Evolutionary conservation across 2,797 vertebrate genomes (phyloP).

Genomic region (Muscicapa comitata): DNA sequence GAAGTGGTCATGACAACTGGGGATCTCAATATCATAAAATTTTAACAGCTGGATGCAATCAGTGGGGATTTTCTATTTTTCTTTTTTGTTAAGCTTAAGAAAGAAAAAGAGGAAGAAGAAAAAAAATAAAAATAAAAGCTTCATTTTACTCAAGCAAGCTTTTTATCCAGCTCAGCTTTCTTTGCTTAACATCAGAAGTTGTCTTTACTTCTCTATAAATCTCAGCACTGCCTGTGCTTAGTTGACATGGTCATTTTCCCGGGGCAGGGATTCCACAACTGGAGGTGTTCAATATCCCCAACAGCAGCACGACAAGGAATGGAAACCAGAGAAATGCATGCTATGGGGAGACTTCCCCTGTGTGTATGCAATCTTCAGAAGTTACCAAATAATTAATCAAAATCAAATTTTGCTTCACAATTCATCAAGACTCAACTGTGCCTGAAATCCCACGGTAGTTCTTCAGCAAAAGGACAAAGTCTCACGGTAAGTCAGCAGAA

Average conservation of each 20-base stretch:
- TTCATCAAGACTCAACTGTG: background rate
- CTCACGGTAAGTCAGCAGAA: background rate
- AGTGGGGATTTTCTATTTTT: conserved; percentile 28
- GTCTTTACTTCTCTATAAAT: conserved; percentile 34
- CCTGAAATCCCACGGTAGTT: background rate
- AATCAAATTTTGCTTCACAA: background rate
- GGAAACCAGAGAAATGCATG: background rate
- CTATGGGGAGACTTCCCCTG: background rate
- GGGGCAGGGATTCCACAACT: background rate
- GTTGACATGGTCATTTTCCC: rapidly evolving
- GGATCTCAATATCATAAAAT: conserved; percentile 54
- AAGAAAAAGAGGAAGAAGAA: background rate
- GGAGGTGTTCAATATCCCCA: conserved; percentile 28
- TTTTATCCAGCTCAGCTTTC: conserved; percentile 15
- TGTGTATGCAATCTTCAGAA: background rate
- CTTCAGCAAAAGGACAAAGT: background rate
- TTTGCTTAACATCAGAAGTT: conserved; percentile 25
- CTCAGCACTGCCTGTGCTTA: background rate
- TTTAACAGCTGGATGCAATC: conserved; percentile 59
- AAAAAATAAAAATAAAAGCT: background rate
- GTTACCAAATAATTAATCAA: background rate
- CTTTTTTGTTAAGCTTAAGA: background rate
- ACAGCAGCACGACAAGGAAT: background rate
- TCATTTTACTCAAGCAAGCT: background rate
- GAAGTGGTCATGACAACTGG: conserved; percentile 50